These are phyloP conservation scores for Climacteris rufus DNA, from an alignment of 2,113 vertebrate genomes.

Conservation along the genomic window DNA sequence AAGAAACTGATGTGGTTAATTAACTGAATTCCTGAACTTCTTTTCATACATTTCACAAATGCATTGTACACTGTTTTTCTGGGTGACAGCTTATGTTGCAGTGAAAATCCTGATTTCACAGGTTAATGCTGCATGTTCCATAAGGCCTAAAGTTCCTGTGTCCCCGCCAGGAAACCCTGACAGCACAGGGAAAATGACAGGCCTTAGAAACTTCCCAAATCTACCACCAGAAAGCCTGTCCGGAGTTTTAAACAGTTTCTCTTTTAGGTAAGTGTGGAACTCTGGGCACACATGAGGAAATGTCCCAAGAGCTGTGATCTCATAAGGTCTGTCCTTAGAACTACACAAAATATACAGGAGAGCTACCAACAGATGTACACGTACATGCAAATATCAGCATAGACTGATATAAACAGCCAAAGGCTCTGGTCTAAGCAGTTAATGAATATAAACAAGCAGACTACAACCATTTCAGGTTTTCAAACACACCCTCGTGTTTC, in stretches of 20 bases:
- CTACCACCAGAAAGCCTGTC: neutral
- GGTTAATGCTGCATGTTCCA: constrained; percentile 70
- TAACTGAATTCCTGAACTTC: constrained; percentile 92
- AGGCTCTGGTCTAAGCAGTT: neutral
- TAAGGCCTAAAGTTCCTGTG: constrained; percentile 1
- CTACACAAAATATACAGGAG: neutral
- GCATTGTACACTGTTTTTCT: constrained; percentile 82
- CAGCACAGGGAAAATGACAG: neutral
- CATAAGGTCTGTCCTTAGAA: neutral
- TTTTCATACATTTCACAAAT: constrained; percentile 84
- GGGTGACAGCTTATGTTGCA: constrained; percentile 66
- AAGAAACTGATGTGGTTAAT: constrained; percentile 99
- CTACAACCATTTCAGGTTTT: neutral
- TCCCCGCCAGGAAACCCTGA: neutral
- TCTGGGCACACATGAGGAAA: neutral
- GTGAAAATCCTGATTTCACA: constrained; percentile 70
- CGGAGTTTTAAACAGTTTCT: neutral
- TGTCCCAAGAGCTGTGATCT: neutral
- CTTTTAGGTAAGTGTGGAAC: neutral
- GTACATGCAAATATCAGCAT: neutral
- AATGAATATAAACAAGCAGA: neutral
- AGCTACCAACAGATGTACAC: neutral
- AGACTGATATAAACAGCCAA: neutral
- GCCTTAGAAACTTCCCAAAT: neutral
- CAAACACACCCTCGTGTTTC: neutral